Conservation (phyloP, 1,140 invertebrate genomes). For the Prorops nasuta region DNA sequence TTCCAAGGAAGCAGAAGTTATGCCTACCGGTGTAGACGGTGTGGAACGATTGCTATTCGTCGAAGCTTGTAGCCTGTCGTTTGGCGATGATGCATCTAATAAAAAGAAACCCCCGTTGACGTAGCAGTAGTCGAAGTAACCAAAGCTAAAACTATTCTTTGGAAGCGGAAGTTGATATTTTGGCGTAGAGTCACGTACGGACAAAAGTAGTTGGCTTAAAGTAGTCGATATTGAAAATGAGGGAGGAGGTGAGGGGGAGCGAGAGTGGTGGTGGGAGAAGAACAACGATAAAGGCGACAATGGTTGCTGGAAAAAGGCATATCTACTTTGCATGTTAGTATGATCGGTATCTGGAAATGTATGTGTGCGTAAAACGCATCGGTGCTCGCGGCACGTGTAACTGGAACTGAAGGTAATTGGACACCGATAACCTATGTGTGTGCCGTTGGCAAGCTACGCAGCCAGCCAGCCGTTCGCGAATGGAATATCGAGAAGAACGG, state of each 20-base stretch:
- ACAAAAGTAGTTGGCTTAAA: not conserved
- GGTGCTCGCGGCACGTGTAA: constrained; percentile 40
- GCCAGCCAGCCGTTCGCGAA: constrained; percentile 2
- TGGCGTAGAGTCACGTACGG: not conserved
- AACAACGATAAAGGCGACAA: not conserved
- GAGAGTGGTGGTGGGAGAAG: not conserved
- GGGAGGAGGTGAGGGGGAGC: not conserved
- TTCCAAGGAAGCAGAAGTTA: no score
- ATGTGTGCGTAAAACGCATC: constrained; percentile 30
- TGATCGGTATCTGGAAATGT: constrained; percentile 34
- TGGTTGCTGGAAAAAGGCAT: constrained; percentile 10
- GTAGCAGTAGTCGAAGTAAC: not conserved
- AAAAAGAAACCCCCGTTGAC: not conserved
- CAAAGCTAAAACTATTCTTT: no score
- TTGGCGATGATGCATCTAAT: constrained; percentile 23
- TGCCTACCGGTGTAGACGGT: constrained; percentile 26
- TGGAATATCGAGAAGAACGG: constrained; percentile 1
- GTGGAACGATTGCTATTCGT: constrained; percentile 36
- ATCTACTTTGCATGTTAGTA: constrained; percentile 14
- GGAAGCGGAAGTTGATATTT: not conserved
- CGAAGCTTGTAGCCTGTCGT: constrained; percentile 23
- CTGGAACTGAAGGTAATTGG: constrained; percentile 40
- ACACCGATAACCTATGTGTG: constrained; percentile 28
- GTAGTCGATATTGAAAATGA: not conserved
- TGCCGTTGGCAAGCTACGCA: constrained; percentile 11